These are phyloP conservation scores for Alloscopus bannaensis DNA, from an alignment of 2,888 invertebrate genomes.

Conservation along the genomic window DNA sequence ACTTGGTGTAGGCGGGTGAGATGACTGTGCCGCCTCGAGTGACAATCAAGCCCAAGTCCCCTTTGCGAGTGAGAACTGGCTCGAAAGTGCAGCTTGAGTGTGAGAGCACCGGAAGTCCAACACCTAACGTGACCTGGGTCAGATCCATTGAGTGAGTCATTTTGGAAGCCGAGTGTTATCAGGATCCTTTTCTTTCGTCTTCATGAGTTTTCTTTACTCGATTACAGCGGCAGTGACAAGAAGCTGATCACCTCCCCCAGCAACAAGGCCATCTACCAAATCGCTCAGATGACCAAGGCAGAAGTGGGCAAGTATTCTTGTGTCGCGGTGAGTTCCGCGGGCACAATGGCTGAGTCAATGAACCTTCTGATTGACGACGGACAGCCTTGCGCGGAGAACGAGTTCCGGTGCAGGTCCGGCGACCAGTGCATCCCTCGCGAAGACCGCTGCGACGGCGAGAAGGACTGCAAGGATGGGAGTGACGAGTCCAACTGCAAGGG, in stretches of 20 bases:
- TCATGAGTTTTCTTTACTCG: neutral
- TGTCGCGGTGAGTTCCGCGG: slow-evolving; percentile 47
- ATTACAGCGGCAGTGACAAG: slow-evolving; percentile 54
- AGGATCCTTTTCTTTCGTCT: neutral
- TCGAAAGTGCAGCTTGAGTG: slow-evolving; percentile 59
- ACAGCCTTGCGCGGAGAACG: slow-evolving; percentile 50
- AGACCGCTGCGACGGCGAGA: slow-evolving; percentile 64
- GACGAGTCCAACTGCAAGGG: slow-evolving; percentile 65
- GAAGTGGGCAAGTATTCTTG: slow-evolving; percentile 68
- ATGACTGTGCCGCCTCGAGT: slow-evolving; percentile 41
- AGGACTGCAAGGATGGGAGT: slow-evolving; percentile 66
- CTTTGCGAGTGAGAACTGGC: slow-evolving; percentile 59
- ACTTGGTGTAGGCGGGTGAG: neutral
- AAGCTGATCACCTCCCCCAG: slow-evolving; percentile 48
- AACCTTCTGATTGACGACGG: slow-evolving; percentile 64
- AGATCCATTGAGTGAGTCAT: slow-evolving; percentile 61
- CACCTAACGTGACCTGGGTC: slow-evolving; percentile 65
- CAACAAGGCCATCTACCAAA: slow-evolving; percentile 56
- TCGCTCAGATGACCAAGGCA: slow-evolving; percentile 53
- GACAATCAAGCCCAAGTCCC: slow-evolving; percentile 57
- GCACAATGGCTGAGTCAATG: slow-evolving; percentile 61
- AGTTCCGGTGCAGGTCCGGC: slow-evolving; percentile 68
- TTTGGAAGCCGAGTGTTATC: neutral
- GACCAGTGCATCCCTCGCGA: slow-evolving; percentile 68
- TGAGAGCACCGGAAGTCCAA: slow-evolving; percentile 58